Percentiles rank a stretch among this genome's conserved stretches.
Conservation (phyloP, 2,888 invertebrate species). For the Tetragonula carbonaria region DNA sequence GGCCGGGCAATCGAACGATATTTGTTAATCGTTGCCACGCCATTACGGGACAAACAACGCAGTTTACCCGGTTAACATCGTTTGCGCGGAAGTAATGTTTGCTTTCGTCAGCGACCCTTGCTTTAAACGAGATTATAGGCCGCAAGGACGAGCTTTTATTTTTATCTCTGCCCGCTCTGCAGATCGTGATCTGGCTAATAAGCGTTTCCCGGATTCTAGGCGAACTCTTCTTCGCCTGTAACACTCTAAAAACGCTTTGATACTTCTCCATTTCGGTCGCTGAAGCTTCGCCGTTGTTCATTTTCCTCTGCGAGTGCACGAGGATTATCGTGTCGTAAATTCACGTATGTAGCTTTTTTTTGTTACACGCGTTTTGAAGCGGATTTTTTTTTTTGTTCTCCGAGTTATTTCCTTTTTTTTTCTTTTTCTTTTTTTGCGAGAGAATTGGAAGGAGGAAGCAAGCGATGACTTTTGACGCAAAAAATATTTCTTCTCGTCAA, state of each 20-base stretch:
- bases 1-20: conserved; percentile 33
- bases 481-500: no score
- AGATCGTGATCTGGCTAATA: conserved; percentile 38
- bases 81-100: conserved; percentile 59
- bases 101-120: conserved; percentile 49
- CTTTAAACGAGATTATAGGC: conserved; percentile 43
- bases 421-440: no score
- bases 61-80: conserved; percentile 55
- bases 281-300: background rate
- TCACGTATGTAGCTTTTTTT: no score
- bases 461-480: no score
- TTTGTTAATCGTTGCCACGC: conserved; percentile 55
- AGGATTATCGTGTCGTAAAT: no score
- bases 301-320: no score
- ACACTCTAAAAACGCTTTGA: background rate
- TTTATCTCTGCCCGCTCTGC: conserved; percentile 28
- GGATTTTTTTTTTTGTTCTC: no score
- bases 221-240: conserved; percentile 23
- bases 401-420: no score
- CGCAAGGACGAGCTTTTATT: conserved; percentile 49
- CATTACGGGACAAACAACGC: conserved; percentile 48
- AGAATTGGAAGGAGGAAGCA: no score
- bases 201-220: conserved; percentile 30
- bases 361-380: no score
- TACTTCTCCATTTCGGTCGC: background rate